phyloP scores from a whole-genome alignment of 2,888 invertebrate species.

The Pyrgus malvae region DNA sequence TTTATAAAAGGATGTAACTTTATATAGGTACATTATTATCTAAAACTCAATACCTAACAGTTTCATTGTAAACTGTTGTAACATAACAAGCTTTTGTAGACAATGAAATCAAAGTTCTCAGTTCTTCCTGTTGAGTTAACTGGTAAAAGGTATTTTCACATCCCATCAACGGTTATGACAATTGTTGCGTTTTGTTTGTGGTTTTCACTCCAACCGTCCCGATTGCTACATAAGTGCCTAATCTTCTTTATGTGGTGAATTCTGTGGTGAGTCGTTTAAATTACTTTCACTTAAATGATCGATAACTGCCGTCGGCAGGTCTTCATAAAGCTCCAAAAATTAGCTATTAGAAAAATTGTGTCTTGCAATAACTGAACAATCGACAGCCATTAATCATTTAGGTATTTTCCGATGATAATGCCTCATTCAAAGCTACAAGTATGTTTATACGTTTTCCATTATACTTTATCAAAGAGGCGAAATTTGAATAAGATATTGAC shows the following conservation, averaged over 20 bases:
- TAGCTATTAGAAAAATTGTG: constrained; percentile 10
- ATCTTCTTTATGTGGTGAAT: constrained; percentile 27
- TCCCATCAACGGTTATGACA: constrained; percentile 25
- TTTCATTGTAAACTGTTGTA: too few relatives aligned
- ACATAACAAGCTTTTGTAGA: too few relatives aligned
- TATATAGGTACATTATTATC: too few relatives aligned
- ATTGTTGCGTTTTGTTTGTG: constrained; percentile 25
- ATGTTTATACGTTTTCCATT: neutral
- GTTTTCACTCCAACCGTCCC: constrained; percentile 27
- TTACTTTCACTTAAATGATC: constrained; percentile 63
- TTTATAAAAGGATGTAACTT: too few relatives aligned
- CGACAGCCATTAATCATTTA: neutral
- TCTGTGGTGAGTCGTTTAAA: constrained; percentile 52
- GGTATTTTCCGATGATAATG: neutral
- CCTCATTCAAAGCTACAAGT: neutral
- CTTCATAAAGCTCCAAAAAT: constrained; percentile 14
- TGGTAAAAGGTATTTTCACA: constrained; percentile 24
- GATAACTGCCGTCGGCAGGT: constrained; percentile 40
- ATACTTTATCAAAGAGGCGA: neutral
- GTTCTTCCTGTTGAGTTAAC: constrained; percentile 5
- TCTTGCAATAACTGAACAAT: neutral
- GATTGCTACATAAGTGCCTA: constrained; percentile 24
- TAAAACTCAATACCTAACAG: too few relatives aligned
- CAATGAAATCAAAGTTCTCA: neutral
- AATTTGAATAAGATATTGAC: neutral